Percentiles rank a stretch among this genome's conserved stretches.
Evolutionary conservation across 2,888 invertebrate genomes (phyloP).

Genomic region (Parascotia fuliginaria): DNA sequence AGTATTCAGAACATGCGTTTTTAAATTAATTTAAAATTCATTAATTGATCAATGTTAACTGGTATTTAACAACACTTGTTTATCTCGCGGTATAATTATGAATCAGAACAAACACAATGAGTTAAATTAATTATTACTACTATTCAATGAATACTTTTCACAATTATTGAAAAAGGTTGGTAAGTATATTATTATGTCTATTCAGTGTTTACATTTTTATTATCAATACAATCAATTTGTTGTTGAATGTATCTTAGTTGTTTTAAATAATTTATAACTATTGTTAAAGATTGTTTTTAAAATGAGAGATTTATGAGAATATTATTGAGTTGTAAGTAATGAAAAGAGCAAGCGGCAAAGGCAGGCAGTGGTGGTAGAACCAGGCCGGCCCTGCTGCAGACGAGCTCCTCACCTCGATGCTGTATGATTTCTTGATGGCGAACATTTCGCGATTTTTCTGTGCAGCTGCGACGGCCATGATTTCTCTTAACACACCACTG

Average conservation of each 20-base stretch:
- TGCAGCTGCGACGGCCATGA: constrained; percentile 96
- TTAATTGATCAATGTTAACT: too few relatives aligned
- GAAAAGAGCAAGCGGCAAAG: constrained; percentile 43
- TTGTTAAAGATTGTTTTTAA: neutral
- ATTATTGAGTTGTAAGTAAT: constrained; percentile 12
- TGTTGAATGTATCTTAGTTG: too few relatives aligned
- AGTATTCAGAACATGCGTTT: too few relatives aligned
- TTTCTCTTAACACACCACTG: constrained; percentile 78
- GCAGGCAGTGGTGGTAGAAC: constrained; percentile 24
- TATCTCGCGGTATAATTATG: neutral
- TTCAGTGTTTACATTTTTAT: constrained; percentile 1
- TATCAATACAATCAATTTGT: constrained; percentile 7
- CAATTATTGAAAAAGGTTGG: too few relatives aligned
- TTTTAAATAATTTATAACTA: neutral
- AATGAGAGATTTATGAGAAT: constrained; percentile 2
- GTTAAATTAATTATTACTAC: too few relatives aligned
- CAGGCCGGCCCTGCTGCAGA: constrained; percentile 36
- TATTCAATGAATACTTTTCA: too few relatives aligned
- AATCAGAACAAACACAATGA: too few relatives aligned
- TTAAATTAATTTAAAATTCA: too few relatives aligned
- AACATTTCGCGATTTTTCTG: constrained; percentile 98
- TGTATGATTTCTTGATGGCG: constrained; percentile 98
- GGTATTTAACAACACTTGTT: too few relatives aligned
- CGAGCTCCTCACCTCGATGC: constrained; percentile 94
- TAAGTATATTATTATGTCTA: too few relatives aligned